Percentiles rank a stretch among this genome's conserved stretches.
Conservation (phyloP, 2,797 vertebrate species). For the Numenius phaeopus region DNA sequence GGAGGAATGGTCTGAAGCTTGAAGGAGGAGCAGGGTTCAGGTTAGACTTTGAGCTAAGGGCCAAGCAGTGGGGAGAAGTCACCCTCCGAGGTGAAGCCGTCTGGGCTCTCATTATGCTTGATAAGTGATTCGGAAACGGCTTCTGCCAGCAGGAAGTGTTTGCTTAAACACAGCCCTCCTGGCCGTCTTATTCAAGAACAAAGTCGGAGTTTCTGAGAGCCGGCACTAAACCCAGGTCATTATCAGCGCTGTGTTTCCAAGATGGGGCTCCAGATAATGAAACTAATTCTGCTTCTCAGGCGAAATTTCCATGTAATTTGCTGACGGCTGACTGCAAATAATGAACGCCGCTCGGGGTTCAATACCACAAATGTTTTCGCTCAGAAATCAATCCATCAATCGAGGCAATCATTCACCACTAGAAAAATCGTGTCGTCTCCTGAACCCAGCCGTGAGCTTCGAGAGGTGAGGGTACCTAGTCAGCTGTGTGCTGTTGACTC, state of each 20-base stretch:
- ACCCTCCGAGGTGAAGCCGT: not conserved
- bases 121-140: not conserved
- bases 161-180: not conserved
- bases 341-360: accelerated
- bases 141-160: not conserved
- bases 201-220: not conserved
- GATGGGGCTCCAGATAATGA: not conserved
- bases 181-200: not conserved
- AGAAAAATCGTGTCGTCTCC: not conserved
- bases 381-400: not conserved
- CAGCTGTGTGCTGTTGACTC: accelerated
- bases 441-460: not conserved
- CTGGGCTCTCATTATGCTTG: not conserved
- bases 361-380: not conserved
- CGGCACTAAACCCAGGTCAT: not conserved
- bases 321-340: not conserved
- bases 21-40: not conserved
- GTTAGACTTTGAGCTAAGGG: not conserved
- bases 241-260: not conserved
- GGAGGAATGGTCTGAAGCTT: not conserved
- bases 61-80: not conserved
- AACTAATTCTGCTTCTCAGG: not conserved
- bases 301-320: not conserved
- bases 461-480: not conserved
- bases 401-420: not conserved